Base-by-base conservation (phyloP, 2,113 vertebrate genomes). In the Myiozetetes cayanensis region DNA sequence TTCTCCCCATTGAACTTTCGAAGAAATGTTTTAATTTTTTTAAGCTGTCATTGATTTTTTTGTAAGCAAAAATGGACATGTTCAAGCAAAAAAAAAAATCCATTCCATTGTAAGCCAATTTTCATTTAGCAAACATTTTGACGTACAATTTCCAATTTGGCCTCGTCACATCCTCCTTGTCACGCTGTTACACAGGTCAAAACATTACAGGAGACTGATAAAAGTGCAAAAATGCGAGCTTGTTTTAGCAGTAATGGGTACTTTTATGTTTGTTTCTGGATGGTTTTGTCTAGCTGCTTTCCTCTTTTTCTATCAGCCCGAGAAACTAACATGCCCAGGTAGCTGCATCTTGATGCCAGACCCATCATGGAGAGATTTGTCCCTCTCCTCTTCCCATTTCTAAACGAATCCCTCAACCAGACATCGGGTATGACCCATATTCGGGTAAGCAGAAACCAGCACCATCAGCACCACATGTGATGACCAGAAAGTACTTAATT, bases 1-100 rank as follows among this genome's bases (percentile, higher is more conserved):
- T 80, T 61, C 65, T 74, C 52, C 33, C 75, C 72, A 96, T 88
- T 94, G 88, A 90, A 96, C 80, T 94, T 94, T 95, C 22, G 16
- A 96, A 87, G 85, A 97, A 93, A 90, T 84, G 76, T 65, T 96
- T 88, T 84, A 90, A 80, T 94, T 93, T 95, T 95, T 96, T 93
- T 81, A 91, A 93, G 85, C 73, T 66, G 53, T 46, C 93, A 96
- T 95, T 96, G 96, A 95, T 94, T 96, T 96, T 93, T 90, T 84
- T 72, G 56, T 83, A 82, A 94, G 81, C 93, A 96, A 91, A 96
- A 94, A 85, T 50, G 87, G 91, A 85, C 84, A 94, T 87, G 84
- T 94, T 87, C 62, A 91, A 85, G 73, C 44, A 87, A 85, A 89
- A 95, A 95, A 95, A 91, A 72, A 90, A 90, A 78, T 67, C 93